Evolutionary conservation across 1,140 invertebrate genomes (phyloP), one percentile per base, ranked within the genome.

Genomic region (Heliothis virescens): DNA sequence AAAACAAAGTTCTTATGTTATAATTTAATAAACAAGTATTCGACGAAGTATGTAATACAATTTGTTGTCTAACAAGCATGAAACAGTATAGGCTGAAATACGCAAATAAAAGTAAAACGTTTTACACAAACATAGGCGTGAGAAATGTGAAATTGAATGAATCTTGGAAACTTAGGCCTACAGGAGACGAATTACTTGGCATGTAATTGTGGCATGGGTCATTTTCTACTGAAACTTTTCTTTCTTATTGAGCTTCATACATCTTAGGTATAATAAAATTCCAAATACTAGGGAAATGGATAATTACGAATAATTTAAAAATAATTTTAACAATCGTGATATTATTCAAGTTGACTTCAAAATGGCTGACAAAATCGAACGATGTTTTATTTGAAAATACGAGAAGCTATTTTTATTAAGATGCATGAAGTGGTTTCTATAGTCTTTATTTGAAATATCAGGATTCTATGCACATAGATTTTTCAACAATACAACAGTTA

Each of bases 91-190:
- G 21, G 13, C 21, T 26, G 10, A 26, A 60, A 67, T 5, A 18
- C 3, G 34, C 41, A 65, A 18, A 48, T 41, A 48, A 67, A 65
- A 7, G 11, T 12, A 48, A 67, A 21, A 18, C 16, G 1, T 2
- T 48, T 48, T 67, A 11, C 41, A n/a, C 16, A 21, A 21, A 18
- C 41, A 18, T 60, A 60, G 12, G 57, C 18, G 21, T 26, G 57
- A 60, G 21, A 26, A 26, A 60, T 60, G 57, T 26, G 21, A 60
- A 29, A 60, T 60, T 60, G 57, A 60, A 60, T 13, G 5, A 57
- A 11, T 26, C 12, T 13, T 67, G 41, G 41, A 67, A 50, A 48
- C 63, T 67, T 69, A 50, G 18, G 48, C 48, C 67, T 53, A 71
- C 52, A 52, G 52, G 18, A 21, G 18, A 69, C 26, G 48, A 71